Base-by-base conservation (phyloP, 2,113 vertebrate species). In the Ammodytes dubius region DNA sequence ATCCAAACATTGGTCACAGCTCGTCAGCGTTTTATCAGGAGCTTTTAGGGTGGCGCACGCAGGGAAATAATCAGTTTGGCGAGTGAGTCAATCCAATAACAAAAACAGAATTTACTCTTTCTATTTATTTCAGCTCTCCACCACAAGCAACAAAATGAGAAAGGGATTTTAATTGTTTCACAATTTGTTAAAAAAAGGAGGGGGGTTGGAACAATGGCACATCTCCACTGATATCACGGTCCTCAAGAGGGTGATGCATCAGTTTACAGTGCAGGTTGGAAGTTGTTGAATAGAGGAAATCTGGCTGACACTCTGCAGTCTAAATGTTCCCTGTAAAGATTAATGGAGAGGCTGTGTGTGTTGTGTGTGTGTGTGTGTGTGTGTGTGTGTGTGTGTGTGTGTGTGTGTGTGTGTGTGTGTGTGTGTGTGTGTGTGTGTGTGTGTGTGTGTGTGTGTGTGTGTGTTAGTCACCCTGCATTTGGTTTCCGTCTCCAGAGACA, bases 31-130 rank as follows among this genome's bases (percentile, higher is more conserved):
- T 86, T 85, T 81, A 81, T 87, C 75, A 13, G 59, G 50, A 84
- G 87, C 85, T 90, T 87, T 88, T 27, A 27, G 27, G 27, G 82
- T 85, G 68, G 6, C 71, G 46, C 79, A 77, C 27, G 52, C 17
- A 47, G 81, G 64, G 69, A 69, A 85, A 90, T 85, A 91, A 90
- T 92, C 83, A 92, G 82, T 90, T 91, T 90, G 91, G 86, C 85
- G 86, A 91, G 75, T 52, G 67, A 81, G 71, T 87, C 81, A 87
- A 86, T 93, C 88, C 91, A 89, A 88, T 81, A 82, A 91, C 87
- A 94, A 88, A 89, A 90, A 85, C 81, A 84, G 88, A 89, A 85
- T 88, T 87, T 82, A 63, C 19, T 42, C 83, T 78, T 71, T 58
- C 59, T 81, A 57, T 81, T 87, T 86, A 85, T 79, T 43, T 45